These are phyloP conservation scores for Hypotaenidia okinawae DNA, from an alignment of 2,797 vertebrate species.

Conservation along the genomic window DNA sequence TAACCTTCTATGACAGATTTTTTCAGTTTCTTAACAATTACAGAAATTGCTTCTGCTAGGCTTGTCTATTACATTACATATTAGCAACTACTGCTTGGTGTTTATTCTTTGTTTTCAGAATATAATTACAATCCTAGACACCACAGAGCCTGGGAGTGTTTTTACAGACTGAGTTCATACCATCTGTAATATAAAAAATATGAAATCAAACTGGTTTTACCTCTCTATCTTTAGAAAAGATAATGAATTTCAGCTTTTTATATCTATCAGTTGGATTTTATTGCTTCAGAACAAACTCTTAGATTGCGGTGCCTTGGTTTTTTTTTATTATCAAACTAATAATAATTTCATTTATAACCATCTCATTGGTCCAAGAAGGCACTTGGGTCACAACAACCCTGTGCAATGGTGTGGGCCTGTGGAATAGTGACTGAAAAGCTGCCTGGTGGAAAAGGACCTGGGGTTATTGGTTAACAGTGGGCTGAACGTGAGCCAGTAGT, in stretches of 20 bases:
- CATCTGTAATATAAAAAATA: not conserved
- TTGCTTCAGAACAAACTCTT: not conserved
- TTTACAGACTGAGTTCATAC: not conserved
- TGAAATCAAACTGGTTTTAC: not conserved
- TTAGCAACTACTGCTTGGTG: not conserved
- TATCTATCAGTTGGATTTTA: not conserved
- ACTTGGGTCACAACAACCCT: no score
- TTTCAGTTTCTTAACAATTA: not conserved
- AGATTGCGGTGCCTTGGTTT: not conserved
- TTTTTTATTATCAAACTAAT: not conserved
- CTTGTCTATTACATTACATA: not conserved
- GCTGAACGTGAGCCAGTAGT: no score
- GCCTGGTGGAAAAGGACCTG: no score
- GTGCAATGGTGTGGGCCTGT: no score
- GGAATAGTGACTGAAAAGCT: no score
- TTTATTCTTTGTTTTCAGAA: not conserved
- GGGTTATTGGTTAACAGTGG: no score
- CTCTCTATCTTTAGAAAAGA: not conserved
- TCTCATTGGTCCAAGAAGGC: not conserved
- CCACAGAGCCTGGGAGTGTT: not conserved
- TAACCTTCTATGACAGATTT: not conserved
- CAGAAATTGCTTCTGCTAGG: not conserved
- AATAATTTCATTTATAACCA: not conserved
- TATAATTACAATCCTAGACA: not conserved
- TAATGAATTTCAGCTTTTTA: not conserved